phyloP scores from a whole-genome alignment of 2,888 invertebrate genomes.

The Thereva unica region DNA sequence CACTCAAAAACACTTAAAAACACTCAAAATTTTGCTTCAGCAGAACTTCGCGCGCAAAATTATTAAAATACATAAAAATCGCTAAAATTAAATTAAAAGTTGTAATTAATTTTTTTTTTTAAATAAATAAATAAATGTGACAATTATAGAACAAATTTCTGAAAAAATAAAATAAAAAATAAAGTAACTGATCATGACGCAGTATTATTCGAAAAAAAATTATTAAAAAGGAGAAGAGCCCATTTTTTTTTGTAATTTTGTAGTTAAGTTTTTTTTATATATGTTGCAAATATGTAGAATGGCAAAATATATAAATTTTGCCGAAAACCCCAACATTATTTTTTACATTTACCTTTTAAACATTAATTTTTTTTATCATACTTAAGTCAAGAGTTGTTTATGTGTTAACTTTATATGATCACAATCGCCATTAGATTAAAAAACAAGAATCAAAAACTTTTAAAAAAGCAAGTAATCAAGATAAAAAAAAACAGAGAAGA shows the following conservation, averaged over 20 bases:
- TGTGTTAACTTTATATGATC: slow-evolving; percentile 22
- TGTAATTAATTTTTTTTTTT: background rate
- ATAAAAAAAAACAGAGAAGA: too few relatives aligned
- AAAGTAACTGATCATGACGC: slow-evolving; percentile 33
- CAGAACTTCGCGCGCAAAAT: too few relatives aligned
- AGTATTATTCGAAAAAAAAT: slow-evolving; percentile 34
- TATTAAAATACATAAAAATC: too few relatives aligned
- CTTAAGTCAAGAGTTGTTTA: slow-evolving; percentile 27
- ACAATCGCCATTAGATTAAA: slow-evolving; percentile 31
- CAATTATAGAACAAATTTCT: slow-evolving; percentile 14
- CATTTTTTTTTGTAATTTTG: slow-evolving; percentile 28
- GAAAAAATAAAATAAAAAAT: slow-evolving; percentile 14
- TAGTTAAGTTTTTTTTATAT: slow-evolving; percentile 31
- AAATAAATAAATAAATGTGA: background rate
- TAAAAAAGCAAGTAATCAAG: too few relatives aligned
- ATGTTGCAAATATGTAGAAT: slow-evolving; percentile 8
- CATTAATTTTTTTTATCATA: slow-evolving; percentile 19
- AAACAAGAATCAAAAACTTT: slow-evolving; percentile 21
- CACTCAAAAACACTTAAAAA: too few relatives aligned
- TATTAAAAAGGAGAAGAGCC: slow-evolving; percentile 22
- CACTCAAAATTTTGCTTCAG: too few relatives aligned
- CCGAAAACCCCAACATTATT: slow-evolving; percentile 21
- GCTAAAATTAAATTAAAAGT: background rate
- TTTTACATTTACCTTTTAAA: slow-evolving; percentile 20
- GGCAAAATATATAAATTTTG: slow-evolving; percentile 24